Base-by-base conservation (phyloP, 2,888 invertebrate species). In the Lingula anatina region DNA sequence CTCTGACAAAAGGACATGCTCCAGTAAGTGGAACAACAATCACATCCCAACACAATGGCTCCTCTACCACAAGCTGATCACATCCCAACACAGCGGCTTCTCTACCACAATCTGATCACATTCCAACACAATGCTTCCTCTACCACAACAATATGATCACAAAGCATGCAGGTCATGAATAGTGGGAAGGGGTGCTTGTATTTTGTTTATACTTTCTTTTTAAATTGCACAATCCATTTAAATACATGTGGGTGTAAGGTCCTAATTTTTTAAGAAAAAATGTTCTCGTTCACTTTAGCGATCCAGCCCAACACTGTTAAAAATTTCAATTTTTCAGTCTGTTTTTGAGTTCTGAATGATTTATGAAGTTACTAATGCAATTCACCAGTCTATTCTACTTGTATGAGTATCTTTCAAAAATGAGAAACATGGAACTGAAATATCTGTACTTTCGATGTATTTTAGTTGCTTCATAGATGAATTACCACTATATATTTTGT, bases 1-100 rank as follows among this genome's bases (percentile, higher is more conserved):
- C 2, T 21, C 23, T 5, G 62, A 64, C 41, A 43, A 45, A 7
- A 41, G 55, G 24, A 58, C 64, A 15, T 64, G 64, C 49, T 39
- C 40, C 27, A 62, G 64, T 64, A 53, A 53, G 60, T 37, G 53
- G 7, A 18, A 20, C 7, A 1, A 7, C 21, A 36, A 24, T 40
- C 20, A 20, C 28, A n/a, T n/a, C 37, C 5, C 21, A 3, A 44
- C 20, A 15, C n/a, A 21, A 15, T 5, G 24, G 7, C 23, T 21
- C 24, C 7, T 21, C 4, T 23, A 5, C 20, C 23, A 42, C 12
- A 7, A 42, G 44, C 18, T 15, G 20, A 15, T 15, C 20, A 39
- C 9, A 9, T 18, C 7, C 18, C n/a, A n/a, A n/a, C n/a, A n/a
- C n/a, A n/a, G n/a, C n/a, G n/a, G n/a, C n/a, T n/a, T n/a, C n/a